Conservation (phyloP, 1,140 invertebrate genomes). For the Hesperophylax magnus region DNA sequence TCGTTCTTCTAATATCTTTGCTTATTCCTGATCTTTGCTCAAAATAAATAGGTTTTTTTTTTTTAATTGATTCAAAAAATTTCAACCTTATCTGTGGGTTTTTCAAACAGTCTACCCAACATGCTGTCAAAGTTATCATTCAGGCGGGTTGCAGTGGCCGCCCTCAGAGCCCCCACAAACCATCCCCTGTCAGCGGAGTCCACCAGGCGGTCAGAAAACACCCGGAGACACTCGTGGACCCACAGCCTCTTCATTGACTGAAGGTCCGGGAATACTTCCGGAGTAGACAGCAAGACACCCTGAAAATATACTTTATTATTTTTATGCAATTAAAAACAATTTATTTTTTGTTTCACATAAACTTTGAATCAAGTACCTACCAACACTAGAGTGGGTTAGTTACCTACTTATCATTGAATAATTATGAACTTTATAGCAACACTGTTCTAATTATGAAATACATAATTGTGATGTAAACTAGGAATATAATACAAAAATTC, state of each 20-base stretch:
- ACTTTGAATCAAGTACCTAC: too few relatives aligned
- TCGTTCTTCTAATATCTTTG: too few relatives aligned
- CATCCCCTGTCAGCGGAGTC: slow-evolving; percentile 86
- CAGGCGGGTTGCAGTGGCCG: slow-evolving; percentile 64
- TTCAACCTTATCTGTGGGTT: background rate
- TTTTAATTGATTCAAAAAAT: too few relatives aligned
- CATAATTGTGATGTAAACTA: too few relatives aligned
- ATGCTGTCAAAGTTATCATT: slow-evolving; percentile 71
- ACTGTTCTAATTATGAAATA: too few relatives aligned
- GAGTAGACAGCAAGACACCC: slow-evolving; percentile 92
- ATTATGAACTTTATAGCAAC: too few relatives aligned
- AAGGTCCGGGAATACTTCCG: slow-evolving; percentile 92
- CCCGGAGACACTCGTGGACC: slow-evolving; percentile 94
- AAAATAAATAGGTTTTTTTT: too few relatives aligned
- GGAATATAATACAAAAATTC: too few relatives aligned
- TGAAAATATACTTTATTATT: slow-evolving; percentile 67
- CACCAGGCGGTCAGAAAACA: slow-evolving; percentile 94
- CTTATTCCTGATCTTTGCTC: too few relatives aligned
- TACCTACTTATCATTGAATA: too few relatives aligned
- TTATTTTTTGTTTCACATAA: background rate
- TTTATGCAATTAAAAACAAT: too few relatives aligned
- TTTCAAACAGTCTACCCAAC: slow-evolving; percentile 63
- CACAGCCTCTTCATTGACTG: slow-evolving; percentile 91
- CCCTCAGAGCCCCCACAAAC: slow-evolving; percentile 77
- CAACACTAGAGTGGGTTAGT: too few relatives aligned